phyloP scores from a whole-genome alignment of 2,888 invertebrate genomes.

The Melolontha melolontha region DNA sequence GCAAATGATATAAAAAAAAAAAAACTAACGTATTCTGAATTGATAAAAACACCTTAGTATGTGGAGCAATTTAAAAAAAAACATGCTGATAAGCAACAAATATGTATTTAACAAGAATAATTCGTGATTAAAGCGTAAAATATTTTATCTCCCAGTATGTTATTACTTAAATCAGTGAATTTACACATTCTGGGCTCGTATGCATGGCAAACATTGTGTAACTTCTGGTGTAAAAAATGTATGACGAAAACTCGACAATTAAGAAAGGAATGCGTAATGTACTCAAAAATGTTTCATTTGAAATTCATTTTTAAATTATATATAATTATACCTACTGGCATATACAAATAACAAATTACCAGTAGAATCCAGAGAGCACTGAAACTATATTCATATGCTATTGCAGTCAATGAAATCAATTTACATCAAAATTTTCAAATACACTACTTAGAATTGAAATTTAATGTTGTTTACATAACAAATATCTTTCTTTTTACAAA shows the following conservation, averaged over 20 bases:
- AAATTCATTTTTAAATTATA: background rate
- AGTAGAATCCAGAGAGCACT: too few species aligned
- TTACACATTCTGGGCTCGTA: constrained; percentile 17
- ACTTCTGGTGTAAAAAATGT: constrained; percentile 21
- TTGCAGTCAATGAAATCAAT: too few species aligned
- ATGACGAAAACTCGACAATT: constrained; percentile 17
- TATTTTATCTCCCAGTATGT: constrained; percentile 21
- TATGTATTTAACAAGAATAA: constrained; percentile 31
- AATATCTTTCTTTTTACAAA: too few species aligned
- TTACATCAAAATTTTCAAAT: too few species aligned
- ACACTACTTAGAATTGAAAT: too few species aligned
- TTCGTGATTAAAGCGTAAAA: constrained; percentile 22
- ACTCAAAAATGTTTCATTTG: constrained; percentile 25
- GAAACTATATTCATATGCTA: too few species aligned
- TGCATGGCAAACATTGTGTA: constrained; percentile 33
- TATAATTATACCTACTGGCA: background rate
- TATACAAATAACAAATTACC: background rate
- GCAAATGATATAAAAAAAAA: too few species aligned
- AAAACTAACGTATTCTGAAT: background rate
- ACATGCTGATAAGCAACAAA: constrained; percentile 11
- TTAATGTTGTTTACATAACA: too few species aligned
- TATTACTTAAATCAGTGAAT: constrained; percentile 24
- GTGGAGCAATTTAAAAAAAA: constrained; percentile 21
- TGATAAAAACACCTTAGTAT: constrained; percentile 17
- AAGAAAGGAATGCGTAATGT: constrained; percentile 18